Evolutionary conservation across 1,140 invertebrate genomes (phyloP), one percentile per base, ranked within the genome.

Genomic region (Stenopsyche tienmushanensis): DNA sequence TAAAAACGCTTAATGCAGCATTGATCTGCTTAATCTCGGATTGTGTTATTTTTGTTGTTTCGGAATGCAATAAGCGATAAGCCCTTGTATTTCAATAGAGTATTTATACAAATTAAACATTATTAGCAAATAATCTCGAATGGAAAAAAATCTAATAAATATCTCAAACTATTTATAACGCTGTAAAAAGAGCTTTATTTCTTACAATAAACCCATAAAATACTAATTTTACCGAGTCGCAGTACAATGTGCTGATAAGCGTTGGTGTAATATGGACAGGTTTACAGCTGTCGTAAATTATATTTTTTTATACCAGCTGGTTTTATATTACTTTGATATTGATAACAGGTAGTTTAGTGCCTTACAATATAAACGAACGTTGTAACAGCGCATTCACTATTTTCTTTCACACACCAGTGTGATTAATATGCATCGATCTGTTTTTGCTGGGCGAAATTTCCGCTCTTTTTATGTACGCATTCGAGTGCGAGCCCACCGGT

Each of bases 301-400:
- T 62, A 49, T 54, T 65, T 65, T 65, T 65, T 65, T 39, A 53
- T 65, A 41, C 47, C 54, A 45, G 24, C 39, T 47, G 44, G 64
- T 39, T 65, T 62, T 67, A 67, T 67, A 60, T 67, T 49, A 49
- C 52, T 45, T 41, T 59, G 29, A 62, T 66, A 66, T 67, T 58
- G 66, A 67, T 67, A 67, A 67, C 66, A 67, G 66, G 66, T 67
- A 67, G 66, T 67, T 67, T 64, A 67, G 41, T 64, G 60, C 26
- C 59, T 55, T 53, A 44, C 10, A 9, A 53, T 41, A 58, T 39
- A 25, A 21, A 29, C 44, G 41, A 10, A n/a, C n/a, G n/a, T n/a
- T n/a, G n/a, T n/a, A n/a, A n/a, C n/a, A n/a, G n/a, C n/a, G n/a
- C n/a, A n/a, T n/a, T n/a, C n/a, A n/a, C n/a, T n/a, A n/a, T n/a